phyloP scores from a whole-genome alignment of 2,113 vertebrate genomes.

The Thomomys bottae region DNA sequence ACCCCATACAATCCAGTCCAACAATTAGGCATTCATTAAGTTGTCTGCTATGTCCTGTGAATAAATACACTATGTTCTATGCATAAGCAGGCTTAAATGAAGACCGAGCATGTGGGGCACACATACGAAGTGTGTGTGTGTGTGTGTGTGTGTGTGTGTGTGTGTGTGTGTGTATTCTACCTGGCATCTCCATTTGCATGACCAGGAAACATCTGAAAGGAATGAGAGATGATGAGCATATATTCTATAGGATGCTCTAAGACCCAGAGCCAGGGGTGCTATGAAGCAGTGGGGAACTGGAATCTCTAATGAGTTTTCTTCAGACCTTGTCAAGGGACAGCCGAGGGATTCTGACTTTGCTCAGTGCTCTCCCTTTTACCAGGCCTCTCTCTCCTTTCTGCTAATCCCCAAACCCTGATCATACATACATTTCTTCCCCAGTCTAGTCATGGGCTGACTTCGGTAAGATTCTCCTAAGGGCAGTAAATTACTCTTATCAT shows the following conservation, averaged over 20 bases:
- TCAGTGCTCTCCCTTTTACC: background rate
- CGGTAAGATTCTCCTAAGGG: background rate
- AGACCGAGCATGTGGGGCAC: background rate
- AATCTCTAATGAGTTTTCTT: background rate
- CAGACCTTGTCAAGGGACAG: background rate
- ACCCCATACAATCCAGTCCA: background rate
- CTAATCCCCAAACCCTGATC: no score
- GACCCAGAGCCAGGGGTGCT: fast-evolving
- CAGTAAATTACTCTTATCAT: slow-evolving; percentile 42
- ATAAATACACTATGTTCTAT: background rate
- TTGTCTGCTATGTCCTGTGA: background rate
- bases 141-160: background rate
- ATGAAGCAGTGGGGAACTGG: fast-evolving
- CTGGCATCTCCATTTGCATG: background rate
- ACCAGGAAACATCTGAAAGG: background rate
- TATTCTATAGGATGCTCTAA: background rate
- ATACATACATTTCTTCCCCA: fast-evolving
- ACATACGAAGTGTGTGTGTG: background rate
- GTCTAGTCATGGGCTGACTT: background rate
- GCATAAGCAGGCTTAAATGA: background rate
- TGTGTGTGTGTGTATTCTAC: background rate
- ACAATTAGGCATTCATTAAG: background rate
- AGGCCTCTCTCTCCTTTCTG: background rate
- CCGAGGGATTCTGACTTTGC: background rate
- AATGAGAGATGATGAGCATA: background rate